phyloP scores from a whole-genome alignment of 2,888 invertebrate species.

The Ommatoiulus sabulosus region DNA sequence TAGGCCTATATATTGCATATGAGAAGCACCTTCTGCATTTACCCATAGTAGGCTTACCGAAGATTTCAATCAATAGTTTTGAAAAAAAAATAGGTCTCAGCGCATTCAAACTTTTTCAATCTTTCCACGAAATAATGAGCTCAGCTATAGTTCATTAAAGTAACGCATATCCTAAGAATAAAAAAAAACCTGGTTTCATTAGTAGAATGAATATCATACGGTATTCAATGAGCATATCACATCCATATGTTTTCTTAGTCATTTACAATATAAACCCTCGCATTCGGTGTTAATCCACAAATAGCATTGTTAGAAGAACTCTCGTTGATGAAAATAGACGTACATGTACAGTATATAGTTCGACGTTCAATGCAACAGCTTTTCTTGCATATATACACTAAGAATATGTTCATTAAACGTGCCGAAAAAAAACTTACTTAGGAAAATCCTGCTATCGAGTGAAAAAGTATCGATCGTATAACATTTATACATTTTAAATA shows the following conservation, averaged over 20 bases:
- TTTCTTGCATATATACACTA: not conserved
- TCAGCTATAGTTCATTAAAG: not conserved
- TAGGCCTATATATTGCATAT: too few species aligned
- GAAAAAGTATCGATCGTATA: not conserved
- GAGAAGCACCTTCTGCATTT: too few species aligned
- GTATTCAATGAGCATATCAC: not conserved
- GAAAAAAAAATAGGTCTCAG: not conserved
- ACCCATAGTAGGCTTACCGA: too few species aligned
- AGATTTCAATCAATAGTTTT: not conserved
- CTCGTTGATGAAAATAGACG: not conserved
- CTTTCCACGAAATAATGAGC: not conserved
- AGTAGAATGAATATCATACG: not conserved
- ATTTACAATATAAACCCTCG: too few species aligned
- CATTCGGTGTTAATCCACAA: too few species aligned
- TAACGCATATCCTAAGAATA: not conserved
- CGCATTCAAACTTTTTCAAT: not conserved
- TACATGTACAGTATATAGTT: too few species aligned
- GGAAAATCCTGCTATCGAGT: not conserved
- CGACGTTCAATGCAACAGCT: not conserved
- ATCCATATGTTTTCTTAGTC: not conserved
- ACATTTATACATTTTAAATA: not conserved
- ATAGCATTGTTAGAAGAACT: too few species aligned
- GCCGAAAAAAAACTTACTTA: not conserved
- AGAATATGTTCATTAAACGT: not conserved
- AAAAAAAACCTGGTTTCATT: not conserved